Base-by-base conservation (phyloP, 2,888 invertebrate genomes). In the Leucoptera coffeella region DNA sequence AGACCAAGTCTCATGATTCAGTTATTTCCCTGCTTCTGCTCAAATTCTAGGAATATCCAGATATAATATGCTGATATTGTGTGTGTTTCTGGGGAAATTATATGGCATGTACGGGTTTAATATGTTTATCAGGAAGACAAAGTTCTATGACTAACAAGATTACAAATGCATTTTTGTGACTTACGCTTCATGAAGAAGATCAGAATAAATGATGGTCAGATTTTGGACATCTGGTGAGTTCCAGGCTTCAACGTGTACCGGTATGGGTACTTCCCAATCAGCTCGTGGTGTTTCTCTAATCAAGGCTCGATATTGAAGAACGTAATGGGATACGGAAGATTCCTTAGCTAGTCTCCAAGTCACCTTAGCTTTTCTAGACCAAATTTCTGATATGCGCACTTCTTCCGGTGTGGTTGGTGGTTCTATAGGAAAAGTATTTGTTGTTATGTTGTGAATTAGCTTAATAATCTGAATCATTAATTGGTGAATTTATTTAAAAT, bases 181-280 rank as follows among this genome's bases (percentile, higher is more conserved):
- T 62, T 43, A 69, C 67, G 59, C 58, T 30, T 62, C 50, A 39
- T 65, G 65, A 13, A 65, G 51, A 37, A 69, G 45, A 45, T 69
- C 67, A 17, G 65, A 51, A 39, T 59, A 61, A 30, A 62, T 48
- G 37, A 69, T 38, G 19, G 67, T 65, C 20, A 67, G 32, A 40
- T 69, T 69, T 32, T 62, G 50, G 13, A 67, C 55, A 31, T 65
- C 65, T 4, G 52, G 43, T 1, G 57, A 40, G 37, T 62, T 60
- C 69, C 67, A 69, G 27, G 52, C 48, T 37, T 61, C 62, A 12
- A 61, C 50, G 31, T 55, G 41, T 35, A 56, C 47, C 33, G 60
- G 56, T 1, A 64, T 45, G 32, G 61, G 58, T 3, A 55, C 50
- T 37, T 62, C 62, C 3, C 61, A 47, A 22, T 58, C 52, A 6